Evolutionary conservation across 1,140 invertebrate species (phyloP), one percentile per base, ranked within the genome.

Genomic region (Drosophila asahinai): DNA sequence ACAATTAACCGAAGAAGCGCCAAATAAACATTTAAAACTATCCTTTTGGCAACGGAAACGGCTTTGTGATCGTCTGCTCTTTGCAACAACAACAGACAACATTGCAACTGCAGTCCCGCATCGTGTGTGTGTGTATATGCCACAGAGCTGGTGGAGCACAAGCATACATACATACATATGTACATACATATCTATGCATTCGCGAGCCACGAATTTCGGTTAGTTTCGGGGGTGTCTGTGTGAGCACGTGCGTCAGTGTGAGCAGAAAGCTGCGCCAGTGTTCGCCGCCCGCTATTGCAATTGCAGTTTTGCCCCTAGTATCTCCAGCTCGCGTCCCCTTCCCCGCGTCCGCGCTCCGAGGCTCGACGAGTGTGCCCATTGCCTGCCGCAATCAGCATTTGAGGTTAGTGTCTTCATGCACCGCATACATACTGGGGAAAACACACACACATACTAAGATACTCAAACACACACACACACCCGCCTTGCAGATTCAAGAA

Each of bases 331-430:
- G 27, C 59, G 38, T 52, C 19, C n/a, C 63, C 59, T 22, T 51
- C 43, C 42, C 30, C n/a, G 22, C 62, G 17, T 25, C 68, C 38
- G 17, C 52, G 54, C 30, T 33, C 40, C 33, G 30, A 68, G 64
- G 49, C n/a, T 67, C 67, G 42, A 68, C 64, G 43, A 71, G 61
- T 65, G 62, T 66, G 60, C 62, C 55, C 63, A 59, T 54, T 59
- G 63, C 62, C 74, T 77, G 77, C 74, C 78, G 81, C 70, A 90
- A 90, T 90, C 80, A 89, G 79, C 82, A 77, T 80, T 90, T 90
- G 86, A 90, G 86, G 86, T 90, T 90, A 90, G 86, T 90, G 64
- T 71, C 68, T 72, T 74, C 70, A 64, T 78, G 63, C 71, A 54
- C 64, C 43, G 67, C 65, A 52, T 66, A 51, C 67, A 67, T 67